These are phyloP conservation scores for Onchidella celtica DNA, from an alignment of 2,888 invertebrate genomes.

Conservation along the genomic window DNA sequence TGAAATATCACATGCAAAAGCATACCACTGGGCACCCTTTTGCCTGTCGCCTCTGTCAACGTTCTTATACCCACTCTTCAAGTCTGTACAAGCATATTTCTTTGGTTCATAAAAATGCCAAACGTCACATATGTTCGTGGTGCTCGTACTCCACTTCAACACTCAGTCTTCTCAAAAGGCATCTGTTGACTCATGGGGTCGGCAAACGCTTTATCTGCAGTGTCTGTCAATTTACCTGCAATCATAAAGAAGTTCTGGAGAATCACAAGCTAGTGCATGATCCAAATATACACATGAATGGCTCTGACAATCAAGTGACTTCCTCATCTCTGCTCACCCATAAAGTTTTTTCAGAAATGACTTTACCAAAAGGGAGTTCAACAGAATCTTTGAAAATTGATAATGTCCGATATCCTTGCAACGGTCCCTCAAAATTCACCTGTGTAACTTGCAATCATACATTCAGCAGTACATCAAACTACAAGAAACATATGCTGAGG, in stretches of 20 bases:
- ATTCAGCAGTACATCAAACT: background rate
- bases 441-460: background rate
- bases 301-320: too few relatives aligned
- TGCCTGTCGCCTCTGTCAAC: constrained; percentile 1
- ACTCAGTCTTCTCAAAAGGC: background rate
- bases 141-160: background rate
- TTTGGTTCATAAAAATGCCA: background rate
- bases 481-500: background rate
- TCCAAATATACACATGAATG: background rate
- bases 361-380: background rate
- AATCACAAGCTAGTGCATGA: constrained; percentile 34
- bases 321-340: background rate
- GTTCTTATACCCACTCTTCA: constrained; percentile 15
- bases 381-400: background rate
- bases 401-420: background rate
- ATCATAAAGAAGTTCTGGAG: constrained; percentile 15
- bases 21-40: background rate
- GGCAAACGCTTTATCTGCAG: background rate
- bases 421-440: background rate
- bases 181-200: background rate
- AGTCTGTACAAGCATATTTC: constrained; percentile 32
- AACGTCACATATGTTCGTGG: background rate
- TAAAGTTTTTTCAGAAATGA: too few relatives aligned
- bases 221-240: constrained; percentile 24
- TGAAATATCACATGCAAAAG: constrained; percentile 19